phyloP scores from a whole-genome alignment of 2,888 invertebrate species.

The Lycaena phlaeas region DNA sequence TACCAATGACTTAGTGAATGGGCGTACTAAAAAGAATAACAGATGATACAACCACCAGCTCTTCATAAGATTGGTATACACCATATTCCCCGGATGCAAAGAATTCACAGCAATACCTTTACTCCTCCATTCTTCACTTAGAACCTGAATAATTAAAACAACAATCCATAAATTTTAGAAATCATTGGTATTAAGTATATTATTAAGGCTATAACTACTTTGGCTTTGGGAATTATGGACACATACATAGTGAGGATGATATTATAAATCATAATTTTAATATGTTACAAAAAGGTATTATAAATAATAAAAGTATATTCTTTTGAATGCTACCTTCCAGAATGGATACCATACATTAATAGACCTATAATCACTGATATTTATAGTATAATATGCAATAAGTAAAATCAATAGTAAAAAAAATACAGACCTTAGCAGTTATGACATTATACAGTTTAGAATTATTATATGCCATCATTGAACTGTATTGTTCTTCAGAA shows the following conservation, averaged over 20 bases:
- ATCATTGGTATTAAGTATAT: too few species aligned
- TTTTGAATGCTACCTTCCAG: too few species aligned
- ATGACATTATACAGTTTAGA: constrained; percentile 91
- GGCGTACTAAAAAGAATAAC: constrained; percentile 85
- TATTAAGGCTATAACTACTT: too few species aligned
- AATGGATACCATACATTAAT: too few species aligned
- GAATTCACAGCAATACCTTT: constrained; percentile 83
- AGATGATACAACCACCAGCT: constrained; percentile 90
- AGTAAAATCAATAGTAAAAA: too few species aligned
- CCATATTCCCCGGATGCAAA: constrained; percentile 94
- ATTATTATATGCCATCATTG: constrained; percentile 91
- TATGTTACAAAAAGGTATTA: too few species aligned
- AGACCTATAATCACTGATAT: too few species aligned
- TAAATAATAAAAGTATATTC: too few species aligned
- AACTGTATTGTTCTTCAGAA: constrained; percentile 79
- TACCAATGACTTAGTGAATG: constrained; percentile 95
- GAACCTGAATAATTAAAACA: constrained; percentile 44
- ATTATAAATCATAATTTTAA: too few species aligned
- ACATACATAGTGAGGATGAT: too few species aligned
- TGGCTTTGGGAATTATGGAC: too few species aligned
- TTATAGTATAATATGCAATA: not conserved
- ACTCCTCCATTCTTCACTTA: constrained; percentile 74
- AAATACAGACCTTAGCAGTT: constrained; percentile 81
- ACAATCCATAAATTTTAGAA: too few species aligned
- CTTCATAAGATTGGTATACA: constrained; percentile 81